Evolutionary conservation across 2,113 vertebrate species (phyloP).

Genomic region (Atherinomorus stipes): DNA sequence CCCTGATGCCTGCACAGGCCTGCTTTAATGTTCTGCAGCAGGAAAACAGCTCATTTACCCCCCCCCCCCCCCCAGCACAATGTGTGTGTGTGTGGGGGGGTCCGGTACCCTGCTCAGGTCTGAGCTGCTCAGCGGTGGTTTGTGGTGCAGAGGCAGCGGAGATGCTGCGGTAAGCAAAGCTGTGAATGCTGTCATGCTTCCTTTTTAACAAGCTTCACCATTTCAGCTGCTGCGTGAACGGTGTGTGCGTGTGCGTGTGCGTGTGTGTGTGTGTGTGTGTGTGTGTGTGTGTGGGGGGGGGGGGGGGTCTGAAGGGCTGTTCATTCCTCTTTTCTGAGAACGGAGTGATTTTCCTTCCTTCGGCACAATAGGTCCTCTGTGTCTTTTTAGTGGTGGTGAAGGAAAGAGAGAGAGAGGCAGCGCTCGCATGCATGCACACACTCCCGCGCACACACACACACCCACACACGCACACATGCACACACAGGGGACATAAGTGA

Average conservation of each 20-base stretch:
- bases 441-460: constrained; percentile 16
- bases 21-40: too few species aligned
- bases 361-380: constrained; percentile 84
- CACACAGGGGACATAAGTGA: constrained; percentile 70
- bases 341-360: constrained; percentile 82
- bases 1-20: too few species aligned
- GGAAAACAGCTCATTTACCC: too few species aligned
- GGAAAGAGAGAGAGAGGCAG: constrained; percentile 58
- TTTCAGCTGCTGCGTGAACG: constrained; percentile 78
- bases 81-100: too few species aligned
- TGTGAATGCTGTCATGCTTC: constrained; percentile 68
- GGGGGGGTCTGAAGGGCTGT: constrained; percentile 47
- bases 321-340: constrained; percentile 78
- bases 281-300: background rate
- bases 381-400: constrained; percentile 78
- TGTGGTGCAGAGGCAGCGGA: constrained; percentile 55
- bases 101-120: too few species aligned
- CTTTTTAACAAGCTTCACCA: constrained; percentile 71
- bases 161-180: constrained; percentile 74
- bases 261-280: background rate
- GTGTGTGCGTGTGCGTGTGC: background rate
- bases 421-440: background rate
- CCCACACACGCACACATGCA: constrained; percentile 23
- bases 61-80: too few species aligned
- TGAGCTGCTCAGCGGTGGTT: constrained; percentile 55